phyloP scores from a whole-genome alignment of 2,113 vertebrate species.

The Saccopteryx bilineata region DNA sequence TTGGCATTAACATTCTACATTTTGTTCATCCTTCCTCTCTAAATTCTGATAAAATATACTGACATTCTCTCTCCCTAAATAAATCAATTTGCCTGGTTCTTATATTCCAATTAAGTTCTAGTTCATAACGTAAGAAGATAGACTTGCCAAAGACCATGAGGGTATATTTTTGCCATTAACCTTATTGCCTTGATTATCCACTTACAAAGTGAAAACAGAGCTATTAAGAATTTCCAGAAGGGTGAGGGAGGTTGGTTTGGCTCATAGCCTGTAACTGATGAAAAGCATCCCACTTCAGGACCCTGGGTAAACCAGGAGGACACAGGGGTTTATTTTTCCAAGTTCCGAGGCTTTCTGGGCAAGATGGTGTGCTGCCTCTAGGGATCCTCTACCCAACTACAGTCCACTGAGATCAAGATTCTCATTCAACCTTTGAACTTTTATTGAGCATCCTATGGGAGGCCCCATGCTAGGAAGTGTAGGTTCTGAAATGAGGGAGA shows the following conservation, averaged over 20 bases:
- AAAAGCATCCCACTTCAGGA: neutral
- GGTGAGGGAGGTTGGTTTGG: neutral
- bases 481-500: neutral
- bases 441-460: neutral
- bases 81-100: neutral
- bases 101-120: neutral
- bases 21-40: neutral
- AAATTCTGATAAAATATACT: slow-evolving; percentile 31
- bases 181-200: neutral
- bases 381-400: neutral
- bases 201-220: neutral
- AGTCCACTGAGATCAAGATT: neutral
- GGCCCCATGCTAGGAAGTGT: neutral
- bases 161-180: neutral
- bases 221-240: neutral
- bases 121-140: neutral
- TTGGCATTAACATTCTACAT: neutral
- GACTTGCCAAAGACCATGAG: neutral
- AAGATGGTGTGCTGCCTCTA: neutral
- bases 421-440: neutral
- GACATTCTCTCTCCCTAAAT: slow-evolving; percentile 7
- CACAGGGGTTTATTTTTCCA: neutral
- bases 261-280: neutral
- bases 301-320: neutral
- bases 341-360: neutral